Conservation (phyloP, 2,797 vertebrate genomes). For the Tamandua tetradactyla region DNA sequence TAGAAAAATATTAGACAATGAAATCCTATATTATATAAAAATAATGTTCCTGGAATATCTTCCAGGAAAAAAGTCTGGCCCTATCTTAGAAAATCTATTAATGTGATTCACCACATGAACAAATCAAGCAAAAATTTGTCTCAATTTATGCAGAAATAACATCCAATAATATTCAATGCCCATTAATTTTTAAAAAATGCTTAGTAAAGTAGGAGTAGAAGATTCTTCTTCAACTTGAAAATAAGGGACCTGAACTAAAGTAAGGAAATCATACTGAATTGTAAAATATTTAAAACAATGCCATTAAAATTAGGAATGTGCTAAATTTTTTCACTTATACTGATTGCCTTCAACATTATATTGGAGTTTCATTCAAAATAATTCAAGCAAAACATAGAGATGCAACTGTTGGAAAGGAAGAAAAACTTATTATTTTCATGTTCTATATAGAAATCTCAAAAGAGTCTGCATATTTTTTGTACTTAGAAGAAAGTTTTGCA, state of each 20-base stretch:
- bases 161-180: background rate
- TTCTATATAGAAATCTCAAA: background rate
- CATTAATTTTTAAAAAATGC: background rate
- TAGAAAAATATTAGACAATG: background rate
- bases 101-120: background rate
- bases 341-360: background rate
- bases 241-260: background rate
- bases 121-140: background rate
- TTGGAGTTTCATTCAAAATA: background rate
- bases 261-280: background rate
- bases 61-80: background rate
- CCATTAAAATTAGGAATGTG: background rate
- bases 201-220: background rate
- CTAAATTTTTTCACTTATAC: background rate
- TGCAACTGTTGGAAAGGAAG: background rate
- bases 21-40: background rate
- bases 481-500: background rate
- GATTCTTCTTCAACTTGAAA: background rate
- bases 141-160: background rate
- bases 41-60: background rate
- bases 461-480: background rate
- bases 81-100: conserved; percentile 3
- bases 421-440: background rate
- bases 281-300: background rate
- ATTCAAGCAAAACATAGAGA: background rate